Evolutionary conservation across 2,888 invertebrate species (phyloP).

Genomic region (Poecilus cupreus): DNA sequence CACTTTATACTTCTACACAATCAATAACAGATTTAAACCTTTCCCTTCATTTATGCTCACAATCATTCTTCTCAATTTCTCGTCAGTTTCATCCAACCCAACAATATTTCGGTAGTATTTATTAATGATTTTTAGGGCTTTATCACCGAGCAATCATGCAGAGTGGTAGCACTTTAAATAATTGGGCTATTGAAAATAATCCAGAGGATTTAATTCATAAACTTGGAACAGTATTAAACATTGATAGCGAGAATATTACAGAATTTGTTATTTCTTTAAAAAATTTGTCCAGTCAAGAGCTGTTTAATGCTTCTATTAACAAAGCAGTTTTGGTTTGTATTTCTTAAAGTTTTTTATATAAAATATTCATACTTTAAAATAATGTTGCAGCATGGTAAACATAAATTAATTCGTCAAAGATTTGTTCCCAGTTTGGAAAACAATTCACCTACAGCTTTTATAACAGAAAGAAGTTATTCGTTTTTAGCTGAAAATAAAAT

Average conservation of each 20-base stretch:
- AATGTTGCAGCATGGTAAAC: neutral
- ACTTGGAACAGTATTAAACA: slow-evolving; percentile 72
- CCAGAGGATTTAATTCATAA: slow-evolving; percentile 72
- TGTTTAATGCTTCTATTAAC: slow-evolving; percentile 62
- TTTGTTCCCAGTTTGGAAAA: slow-evolving; percentile 40
- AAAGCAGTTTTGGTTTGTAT: neutral
- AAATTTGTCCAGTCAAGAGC: slow-evolving; percentile 68
- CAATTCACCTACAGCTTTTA: slow-evolving; percentile 24
- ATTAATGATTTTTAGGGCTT: slow-evolving; percentile 66
- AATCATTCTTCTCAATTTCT: too few relatives aligned
- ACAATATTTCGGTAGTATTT: neutral
- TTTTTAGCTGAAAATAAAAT: slow-evolving; percentile 27
- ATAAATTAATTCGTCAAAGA: neutral
- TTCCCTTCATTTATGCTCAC: too few relatives aligned
- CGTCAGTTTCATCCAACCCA: too few relatives aligned
- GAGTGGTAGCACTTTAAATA: slow-evolving; percentile 72
- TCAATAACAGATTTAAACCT: too few relatives aligned
- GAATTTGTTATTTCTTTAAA: slow-evolving; percentile 72
- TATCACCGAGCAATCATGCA: slow-evolving; percentile 72
- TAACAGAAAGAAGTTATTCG: slow-evolving; percentile 24
- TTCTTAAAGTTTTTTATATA: neutral
- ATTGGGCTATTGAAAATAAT: slow-evolving; percentile 72
- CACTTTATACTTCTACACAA: too few relatives aligned
- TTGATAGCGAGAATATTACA: slow-evolving; percentile 70
- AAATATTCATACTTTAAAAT: neutral